Base-by-base conservation (phyloP, 2,797 vertebrate species). In the Sphenodon punctatus region DNA sequence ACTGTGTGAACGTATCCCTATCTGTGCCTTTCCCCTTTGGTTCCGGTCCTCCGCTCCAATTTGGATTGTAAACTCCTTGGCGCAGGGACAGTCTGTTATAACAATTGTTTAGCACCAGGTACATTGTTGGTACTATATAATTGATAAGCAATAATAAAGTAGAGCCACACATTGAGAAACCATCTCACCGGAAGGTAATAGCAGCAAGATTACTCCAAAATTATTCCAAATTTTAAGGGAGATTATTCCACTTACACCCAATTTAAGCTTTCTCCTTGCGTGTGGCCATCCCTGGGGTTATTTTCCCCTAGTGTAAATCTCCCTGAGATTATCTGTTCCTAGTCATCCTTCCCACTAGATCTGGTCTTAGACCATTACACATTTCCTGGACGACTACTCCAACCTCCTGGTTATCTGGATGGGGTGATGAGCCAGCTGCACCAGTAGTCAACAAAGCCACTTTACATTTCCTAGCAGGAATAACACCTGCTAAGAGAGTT, bases 401-500 rank as follows among this genome's bases (percentile, higher is more conserved):
- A 45, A 65, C 55, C 36, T 39, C 39, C 14, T 2, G 75, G 67
- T 39, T 60, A 42, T 51, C 23, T 36, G 1, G 0, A 48, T 65
- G 55, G 32, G 58, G 32, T 75, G 73, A 75, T 10, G 30, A 66
- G 3, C 13, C 63, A 0, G 3, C 68, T 86, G 32, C 46, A 20
- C 48, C 65, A 36, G 53, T 72, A 46, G 61, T 13, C 19, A 36
- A 10, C 20, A 36, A 58, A 53, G 36, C 19, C 58, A 46, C 22
- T 82, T 25, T 49, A 22, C 25, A 53, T 84, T 87, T 70, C 76
- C 61, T 56, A 78, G 39, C 64, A 78, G 58, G 56, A 89, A 23
- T 14, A 78, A 5, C 34, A 84, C 70, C 61, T 86, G 66, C 55
- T 88, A 25, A 5, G 39, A 30, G 51, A 1, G n/a, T n/a, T n/a